Conservation (phyloP, 2,797 vertebrate genomes). For the Sebastiscus tertius region DNA sequence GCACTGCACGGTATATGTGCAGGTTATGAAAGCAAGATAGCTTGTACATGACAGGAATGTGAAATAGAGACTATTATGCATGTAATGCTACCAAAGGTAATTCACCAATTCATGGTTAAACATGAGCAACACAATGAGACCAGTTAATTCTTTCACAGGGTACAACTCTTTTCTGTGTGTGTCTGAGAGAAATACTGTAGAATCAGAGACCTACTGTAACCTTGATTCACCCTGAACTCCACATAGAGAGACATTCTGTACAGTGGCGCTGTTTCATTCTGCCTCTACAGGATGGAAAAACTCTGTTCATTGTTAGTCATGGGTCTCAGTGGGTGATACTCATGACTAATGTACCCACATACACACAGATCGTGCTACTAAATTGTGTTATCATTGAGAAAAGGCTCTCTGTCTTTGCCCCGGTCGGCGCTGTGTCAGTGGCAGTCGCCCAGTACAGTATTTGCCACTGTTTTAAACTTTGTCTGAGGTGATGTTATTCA, state of each 20-base stretch:
- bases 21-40: background rate
- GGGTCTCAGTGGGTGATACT: conserved; percentile 49
- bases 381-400: conserved; percentile 40
- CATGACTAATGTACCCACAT: conserved; percentile 58
- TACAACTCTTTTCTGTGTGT: background rate
- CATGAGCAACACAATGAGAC: background rate
- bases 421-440: background rate
- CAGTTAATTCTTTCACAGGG: background rate
- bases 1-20: background rate
- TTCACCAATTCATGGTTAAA: background rate
- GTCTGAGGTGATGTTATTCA: background rate
- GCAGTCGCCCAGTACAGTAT: background rate
- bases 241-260: background rate
- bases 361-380: conserved; percentile 6
- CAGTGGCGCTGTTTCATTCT: background rate
- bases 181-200: background rate
- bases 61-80: no score
- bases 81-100: background rate
- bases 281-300: conserved; percentile 38
- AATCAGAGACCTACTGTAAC: conserved; percentile 2
- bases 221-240: conserved; percentile 12
- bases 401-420: conserved; percentile 38
- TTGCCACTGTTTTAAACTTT: conserved; percentile 4
- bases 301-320: conserved; percentile 61
- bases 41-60: background rate